Evolutionary conservation across 2,113 vertebrate genomes (phyloP).

Genomic region (Tragelaphus scriptus): DNA sequence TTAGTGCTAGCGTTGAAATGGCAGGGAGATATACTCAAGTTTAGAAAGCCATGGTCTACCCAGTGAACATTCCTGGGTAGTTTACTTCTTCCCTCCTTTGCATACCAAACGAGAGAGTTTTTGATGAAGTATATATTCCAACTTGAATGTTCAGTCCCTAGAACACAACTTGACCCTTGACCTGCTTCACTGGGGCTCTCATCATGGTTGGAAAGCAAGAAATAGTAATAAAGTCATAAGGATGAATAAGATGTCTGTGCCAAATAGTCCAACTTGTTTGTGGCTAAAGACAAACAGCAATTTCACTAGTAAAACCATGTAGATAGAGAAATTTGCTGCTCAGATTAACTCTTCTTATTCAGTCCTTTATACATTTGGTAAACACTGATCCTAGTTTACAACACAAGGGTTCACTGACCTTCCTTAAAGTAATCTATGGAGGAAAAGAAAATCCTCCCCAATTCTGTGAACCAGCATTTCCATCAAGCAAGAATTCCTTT

Average conservation of each 20-base stretch:
- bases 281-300: background rate
- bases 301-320: background rate
- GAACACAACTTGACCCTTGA: background rate
- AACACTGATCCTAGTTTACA: background rate
- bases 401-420: background rate
- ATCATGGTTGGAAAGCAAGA: background rate
- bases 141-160: background rate
- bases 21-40: background rate
- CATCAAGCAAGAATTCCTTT: background rate
- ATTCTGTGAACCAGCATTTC: background rate
- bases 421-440: background rate
- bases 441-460: conserved; percentile 6
- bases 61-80: background rate
- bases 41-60: conserved; percentile 13
- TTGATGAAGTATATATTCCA: background rate
- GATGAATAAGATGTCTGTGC: background rate
- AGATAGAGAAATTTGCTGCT: background rate
- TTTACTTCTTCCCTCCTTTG: background rate
- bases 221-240: background rate
- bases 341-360: background rate
- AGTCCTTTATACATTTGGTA: background rate
- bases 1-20: background rate
- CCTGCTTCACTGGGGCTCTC: background rate
- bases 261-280: background rate
- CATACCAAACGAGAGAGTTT: background rate